phyloP scores from a whole-genome alignment of 2,113 vertebrate genomes.

The Pao palembangensis region DNA sequence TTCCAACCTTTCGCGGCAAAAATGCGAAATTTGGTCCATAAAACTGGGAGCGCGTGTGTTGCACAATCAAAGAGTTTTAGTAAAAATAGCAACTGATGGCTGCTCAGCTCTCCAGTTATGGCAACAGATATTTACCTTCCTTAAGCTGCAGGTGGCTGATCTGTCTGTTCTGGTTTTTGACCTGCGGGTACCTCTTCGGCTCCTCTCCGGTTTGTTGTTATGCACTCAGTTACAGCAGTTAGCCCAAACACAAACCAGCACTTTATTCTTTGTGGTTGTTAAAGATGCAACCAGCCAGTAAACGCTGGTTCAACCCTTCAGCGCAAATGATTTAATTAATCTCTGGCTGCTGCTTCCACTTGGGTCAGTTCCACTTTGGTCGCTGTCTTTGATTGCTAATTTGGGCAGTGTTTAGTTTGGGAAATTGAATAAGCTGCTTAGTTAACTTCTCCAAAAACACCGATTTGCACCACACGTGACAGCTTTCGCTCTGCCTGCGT shows the following conservation, averaged over 20 bases:
- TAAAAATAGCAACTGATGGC: background rate
- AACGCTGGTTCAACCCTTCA: background rate
- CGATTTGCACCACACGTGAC: background rate
- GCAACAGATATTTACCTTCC: background rate
- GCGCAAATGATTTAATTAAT: constrained; percentile 16
- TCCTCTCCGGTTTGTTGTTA: background rate
- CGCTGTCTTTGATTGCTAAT: background rate
- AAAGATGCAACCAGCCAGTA: constrained; percentile 5
- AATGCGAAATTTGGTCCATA: background rate
- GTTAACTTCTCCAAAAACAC: no score
- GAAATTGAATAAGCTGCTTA: no score
- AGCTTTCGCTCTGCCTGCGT: background rate
- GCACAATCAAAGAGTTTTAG: background rate
- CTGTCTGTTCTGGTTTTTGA: background rate
- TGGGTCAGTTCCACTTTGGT: constrained; percentile 9
- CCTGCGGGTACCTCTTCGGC: background rate
- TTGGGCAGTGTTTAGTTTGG: background rate
- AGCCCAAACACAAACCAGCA: background rate
- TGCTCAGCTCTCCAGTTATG: constrained; percentile 7
- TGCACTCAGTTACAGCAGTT: constrained; percentile 17
- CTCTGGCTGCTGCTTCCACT: constrained; percentile 17
- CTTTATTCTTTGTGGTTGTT: constrained; percentile 1
- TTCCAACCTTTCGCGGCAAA: background rate
- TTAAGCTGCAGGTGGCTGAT: constrained; percentile 18
- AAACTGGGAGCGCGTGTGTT: background rate